phyloP scores from a whole-genome alignment of 2,797 vertebrate species.

The Phylloscopus collybita region DNA sequence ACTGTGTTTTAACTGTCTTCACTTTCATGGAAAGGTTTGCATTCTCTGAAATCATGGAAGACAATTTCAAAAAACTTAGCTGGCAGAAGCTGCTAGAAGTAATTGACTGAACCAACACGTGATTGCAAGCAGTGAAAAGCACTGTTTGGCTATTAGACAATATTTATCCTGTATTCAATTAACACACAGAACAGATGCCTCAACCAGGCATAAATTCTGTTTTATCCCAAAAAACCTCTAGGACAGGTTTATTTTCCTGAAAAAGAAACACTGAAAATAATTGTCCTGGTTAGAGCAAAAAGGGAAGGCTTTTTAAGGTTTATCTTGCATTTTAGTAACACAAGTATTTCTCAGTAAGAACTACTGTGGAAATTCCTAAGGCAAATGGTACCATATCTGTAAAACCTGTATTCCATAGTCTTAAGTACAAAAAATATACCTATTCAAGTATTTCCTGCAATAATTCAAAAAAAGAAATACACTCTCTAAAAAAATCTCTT shows the following conservation, averaged over 20 bases:
- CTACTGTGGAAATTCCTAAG: neutral
- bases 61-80: neutral
- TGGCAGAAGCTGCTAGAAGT: neutral
- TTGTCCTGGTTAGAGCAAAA: neutral
- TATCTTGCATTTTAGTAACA: neutral
- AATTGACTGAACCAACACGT: neutral
- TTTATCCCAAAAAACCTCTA: neutral
- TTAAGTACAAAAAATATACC: neutral
- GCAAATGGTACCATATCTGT: neutral
- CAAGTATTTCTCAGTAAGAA: neutral
- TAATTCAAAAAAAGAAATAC: neutral
- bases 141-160: neutral
- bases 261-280: neutral
- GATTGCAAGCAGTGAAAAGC: neutral
- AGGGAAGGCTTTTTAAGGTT: neutral
- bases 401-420: neutral
- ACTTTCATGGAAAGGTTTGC: neutral
- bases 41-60: neutral
- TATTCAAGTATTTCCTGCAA: neutral
- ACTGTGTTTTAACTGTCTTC: neutral
- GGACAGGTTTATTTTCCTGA: neutral
- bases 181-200: neutral
- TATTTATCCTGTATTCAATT: neutral
- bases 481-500: rapidly evolving
- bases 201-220: neutral